Base-by-base conservation (phyloP, 2,888 invertebrate species). In the Drosophila kuntzei region DNA sequence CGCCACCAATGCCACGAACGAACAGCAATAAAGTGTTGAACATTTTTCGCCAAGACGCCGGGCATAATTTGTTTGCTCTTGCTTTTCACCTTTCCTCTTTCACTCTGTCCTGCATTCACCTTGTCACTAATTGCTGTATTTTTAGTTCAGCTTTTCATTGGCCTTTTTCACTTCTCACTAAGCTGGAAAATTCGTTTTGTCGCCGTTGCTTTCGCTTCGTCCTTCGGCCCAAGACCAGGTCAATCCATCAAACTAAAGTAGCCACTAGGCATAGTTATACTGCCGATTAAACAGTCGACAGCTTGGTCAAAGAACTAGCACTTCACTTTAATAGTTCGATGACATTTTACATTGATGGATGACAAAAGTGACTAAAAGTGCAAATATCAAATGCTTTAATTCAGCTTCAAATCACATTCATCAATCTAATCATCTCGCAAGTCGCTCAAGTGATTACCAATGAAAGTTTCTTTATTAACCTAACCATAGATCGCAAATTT, bases 341-440 rank as follows among this genome's bases (percentile, higher is more conserved):
- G 72, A 59, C 65, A 50, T 51, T 39, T 55, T 32, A 71, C 54
- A 71, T 59, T 73, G 77, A 76, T 65, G 39, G 73, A 74, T 74
- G 32, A 39, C 57, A 32, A 11, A 27, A 25, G 4, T 36, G 39
- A 20, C 27, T 27, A 4, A 34, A 29, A 16, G 16, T n/a, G 12
- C 1, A 25, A 14, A 29, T 29, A 29, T 18, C 20, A 18, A n/a
- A 18, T 7, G 25, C 22, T 20, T 12, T 11, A 2, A 32, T 4
- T 3, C 32, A 3, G 18, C n/a, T 22, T 25, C 37, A 51, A 51
- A 37, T 37, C 34, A 14, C 20, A 14, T 32, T 4, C 11, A 49
- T 49, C 36, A 25, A 22, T 25, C 36, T 14, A 12, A 47, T 16
- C 46, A 29, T 18, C 6, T 25, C 41, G 0, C 12, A 18, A 16